Conservation (phyloP, 2,888 invertebrate genomes). For the Meliscaeva auricollis region DNA sequence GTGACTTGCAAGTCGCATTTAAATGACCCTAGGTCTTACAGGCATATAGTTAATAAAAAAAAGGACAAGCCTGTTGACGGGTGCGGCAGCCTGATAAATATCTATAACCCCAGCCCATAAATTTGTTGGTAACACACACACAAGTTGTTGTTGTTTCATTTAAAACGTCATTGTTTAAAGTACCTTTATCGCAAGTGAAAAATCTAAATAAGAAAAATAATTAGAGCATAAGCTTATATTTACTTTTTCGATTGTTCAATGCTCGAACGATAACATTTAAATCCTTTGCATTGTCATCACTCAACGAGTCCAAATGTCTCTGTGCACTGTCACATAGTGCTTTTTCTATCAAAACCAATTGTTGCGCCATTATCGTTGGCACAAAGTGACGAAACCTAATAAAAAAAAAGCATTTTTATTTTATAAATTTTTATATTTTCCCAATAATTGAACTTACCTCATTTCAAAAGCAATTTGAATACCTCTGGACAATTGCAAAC, state of each 20-base stretch:
- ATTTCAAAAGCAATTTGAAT: constrained; percentile 83
- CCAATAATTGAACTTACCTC: constrained; percentile 72
- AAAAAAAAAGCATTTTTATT: constrained; percentile 2
- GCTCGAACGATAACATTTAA: constrained; percentile 81
- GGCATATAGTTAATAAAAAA: too few relatives aligned
- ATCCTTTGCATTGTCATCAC: constrained; percentile 78
- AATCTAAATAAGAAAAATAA: neutral
- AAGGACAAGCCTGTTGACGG: too few relatives aligned
- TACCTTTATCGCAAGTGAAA: neutral
- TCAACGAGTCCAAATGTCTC: constrained; percentile 79
- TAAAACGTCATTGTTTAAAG: too few relatives aligned
- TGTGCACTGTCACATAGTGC: constrained; percentile 81
- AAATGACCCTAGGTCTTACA: too few relatives aligned
- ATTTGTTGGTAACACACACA: too few relatives aligned
- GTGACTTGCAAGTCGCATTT: too few relatives aligned
- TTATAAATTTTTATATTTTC: neutral
- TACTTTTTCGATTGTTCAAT: constrained; percentile 81
- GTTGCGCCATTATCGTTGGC: constrained; percentile 78
- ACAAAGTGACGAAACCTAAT: constrained; percentile 79
- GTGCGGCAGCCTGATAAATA: too few relatives aligned
- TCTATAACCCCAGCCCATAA: too few relatives aligned
- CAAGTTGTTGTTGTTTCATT: too few relatives aligned
- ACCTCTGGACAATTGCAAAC: constrained; percentile 84
- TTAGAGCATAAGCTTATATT: constrained; percentile 41
- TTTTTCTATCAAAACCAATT: constrained; percentile 80